These are phyloP conservation scores for Lysiphlebus fabarum DNA, from an alignment of 1,140 invertebrate species.

Conservation along the genomic window DNA sequence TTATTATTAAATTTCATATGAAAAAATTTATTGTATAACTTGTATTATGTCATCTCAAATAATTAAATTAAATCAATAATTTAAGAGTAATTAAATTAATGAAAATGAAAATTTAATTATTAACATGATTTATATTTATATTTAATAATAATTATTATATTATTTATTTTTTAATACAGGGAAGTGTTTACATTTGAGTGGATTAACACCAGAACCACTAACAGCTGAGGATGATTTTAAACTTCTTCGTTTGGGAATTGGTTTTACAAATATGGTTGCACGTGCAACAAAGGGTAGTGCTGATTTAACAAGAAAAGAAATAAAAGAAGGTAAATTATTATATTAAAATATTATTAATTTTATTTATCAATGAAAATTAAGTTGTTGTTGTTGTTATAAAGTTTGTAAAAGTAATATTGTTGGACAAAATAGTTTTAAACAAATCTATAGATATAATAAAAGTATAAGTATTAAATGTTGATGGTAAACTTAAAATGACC, in stretches of 20 bases:
- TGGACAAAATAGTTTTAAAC: too few species aligned
- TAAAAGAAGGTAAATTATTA: constrained; percentile 96
- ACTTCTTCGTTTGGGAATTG: constrained; percentile 88
- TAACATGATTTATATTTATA: constrained; percentile 2
- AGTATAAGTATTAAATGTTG: not conserved
- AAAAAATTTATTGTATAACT: too few species aligned
- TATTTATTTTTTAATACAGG: too few species aligned
- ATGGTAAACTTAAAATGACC: constrained; percentile 17
- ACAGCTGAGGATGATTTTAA: constrained; percentile 95
- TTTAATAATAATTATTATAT: too few species aligned
- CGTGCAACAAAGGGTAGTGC: constrained; percentile 93
- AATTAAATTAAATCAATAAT: constrained; percentile 18
- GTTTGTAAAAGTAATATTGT: too few species aligned
- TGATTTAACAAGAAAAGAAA: constrained; percentile 93
- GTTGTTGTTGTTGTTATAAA: too few species aligned
- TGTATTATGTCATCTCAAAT: too few species aligned
- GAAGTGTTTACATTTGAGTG: constrained; percentile 94
- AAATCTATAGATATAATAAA: too few species aligned
- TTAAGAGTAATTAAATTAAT: not conserved
- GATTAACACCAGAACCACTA: constrained; percentile 90
- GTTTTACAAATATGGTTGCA: constrained; percentile 96
- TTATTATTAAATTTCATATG: too few species aligned
- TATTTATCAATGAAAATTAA: too few species aligned
- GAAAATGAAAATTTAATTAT: not conserved
- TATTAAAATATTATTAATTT: too few species aligned